Evolutionary conservation across 2,888 invertebrate species (phyloP).

Genomic region (Lycophotia porphyrea): DNA sequence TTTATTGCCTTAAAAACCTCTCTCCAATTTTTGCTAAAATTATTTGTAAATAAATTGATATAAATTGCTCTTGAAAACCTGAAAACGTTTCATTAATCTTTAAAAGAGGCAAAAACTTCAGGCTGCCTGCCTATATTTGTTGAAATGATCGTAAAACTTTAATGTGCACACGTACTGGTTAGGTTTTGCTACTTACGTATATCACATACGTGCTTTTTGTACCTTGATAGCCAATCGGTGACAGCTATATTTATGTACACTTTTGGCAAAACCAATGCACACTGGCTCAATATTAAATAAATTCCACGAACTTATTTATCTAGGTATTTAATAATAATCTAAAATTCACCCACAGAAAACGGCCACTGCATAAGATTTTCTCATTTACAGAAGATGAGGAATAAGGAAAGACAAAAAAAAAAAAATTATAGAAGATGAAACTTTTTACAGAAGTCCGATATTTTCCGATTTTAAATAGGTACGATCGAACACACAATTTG

Average conservation of each 20-base stretch:
- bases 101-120: constrained; percentile 11
- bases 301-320: constrained; percentile 1
- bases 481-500: background rate
- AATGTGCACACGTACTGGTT: constrained; percentile 33
- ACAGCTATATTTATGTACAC: background rate
- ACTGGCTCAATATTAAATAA: background rate
- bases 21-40: no score
- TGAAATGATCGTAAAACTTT: constrained; percentile 41
- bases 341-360: no score
- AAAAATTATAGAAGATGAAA: no score
- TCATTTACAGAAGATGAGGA: background rate
- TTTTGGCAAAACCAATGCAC: background rate
- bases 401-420: no score
- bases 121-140: constrained; percentile 4
- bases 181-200: constrained; percentile 31
- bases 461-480: background rate
- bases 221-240: background rate
- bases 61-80: no score
- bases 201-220: constrained; percentile 34
- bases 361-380: background rate
- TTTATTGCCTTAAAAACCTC: background rate
- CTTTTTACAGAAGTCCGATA: background rate
- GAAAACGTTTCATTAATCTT: constrained; percentile 37
- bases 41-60: no score
- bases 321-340: background rate